Evolutionary conservation across 2,113 vertebrate species (phyloP), one percentile per base, ranked within the genome.

Genomic region (Amazona vittata): DNA sequence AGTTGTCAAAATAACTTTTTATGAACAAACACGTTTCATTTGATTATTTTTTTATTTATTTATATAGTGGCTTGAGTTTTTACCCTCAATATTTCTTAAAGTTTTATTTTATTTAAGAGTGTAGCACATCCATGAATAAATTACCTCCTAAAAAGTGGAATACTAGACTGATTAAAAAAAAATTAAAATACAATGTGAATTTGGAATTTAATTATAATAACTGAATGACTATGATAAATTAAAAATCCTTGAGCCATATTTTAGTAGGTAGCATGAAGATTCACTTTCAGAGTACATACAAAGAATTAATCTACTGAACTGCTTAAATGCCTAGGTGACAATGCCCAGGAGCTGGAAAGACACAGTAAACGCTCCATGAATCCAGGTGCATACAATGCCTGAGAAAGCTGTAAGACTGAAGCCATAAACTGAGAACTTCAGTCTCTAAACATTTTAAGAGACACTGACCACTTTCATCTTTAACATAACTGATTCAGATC

Each of bases 11-110:
- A 49, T n/a, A 43, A n/a, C 29, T 68, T 91, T 65, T 78, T 63
- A 43, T 24, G 26, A 69, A 85, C 52, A 86, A 71, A 39, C 1
- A 1, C 0, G 8, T 15, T 68, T 78, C 0, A 11, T 43, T 46
- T 33, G 28, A 35, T 70, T 69, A 46, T 75, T 90, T 74, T 3
- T 3, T 8, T 70, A 19, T 69, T 55, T 65, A 9, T 63, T 75
- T 76, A 12, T 50, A 4, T 11, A 50, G 12, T 33, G 3, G 3
- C 5, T 76, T 85, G 29, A 64, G 43, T n/a, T 91, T 87, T 77
- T 65, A 8, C 8, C 11, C 10, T 50, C 69, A 19, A 15, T 6
- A 11, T 73, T 73, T 85, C 43, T 77, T n/a, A 25, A 60, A 75
- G 6, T 19, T 85, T 68, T 64, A 18, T 46, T 79, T 75, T 79